phyloP scores from a whole-genome alignment of 2,797 vertebrate genomes.

The Chloroceryle amazona region DNA sequence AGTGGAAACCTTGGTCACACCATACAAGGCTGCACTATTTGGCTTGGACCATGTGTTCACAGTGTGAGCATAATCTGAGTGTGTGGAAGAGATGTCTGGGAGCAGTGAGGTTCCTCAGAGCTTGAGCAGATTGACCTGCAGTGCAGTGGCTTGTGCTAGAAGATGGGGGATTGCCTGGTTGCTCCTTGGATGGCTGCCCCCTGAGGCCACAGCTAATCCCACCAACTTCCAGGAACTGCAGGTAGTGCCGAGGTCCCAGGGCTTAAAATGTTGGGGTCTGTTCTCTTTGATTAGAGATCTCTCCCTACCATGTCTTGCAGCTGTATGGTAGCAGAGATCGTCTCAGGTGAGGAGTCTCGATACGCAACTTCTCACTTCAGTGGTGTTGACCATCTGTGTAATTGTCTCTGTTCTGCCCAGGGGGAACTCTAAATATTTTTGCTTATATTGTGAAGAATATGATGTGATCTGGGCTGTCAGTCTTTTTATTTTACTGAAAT shows the following conservation, averaged over 20 bases:
- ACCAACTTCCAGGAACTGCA: fast-evolving
- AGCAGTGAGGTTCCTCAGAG: neutral
- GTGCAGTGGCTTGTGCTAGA: fast-evolving
- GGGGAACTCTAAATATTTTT: neutral
- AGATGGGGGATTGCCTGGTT: neutral
- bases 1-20: neutral
- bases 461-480: neutral
- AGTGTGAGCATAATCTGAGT: fast-evolving
- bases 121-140: fast-evolving
- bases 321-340: neutral
- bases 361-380: neutral
- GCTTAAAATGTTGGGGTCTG: neutral
- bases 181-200: neutral
- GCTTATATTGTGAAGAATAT: fast-evolving
- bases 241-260: neutral
- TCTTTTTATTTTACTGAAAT: neutral
- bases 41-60: fast-evolving
- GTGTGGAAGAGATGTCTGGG: neutral
- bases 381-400: neutral
- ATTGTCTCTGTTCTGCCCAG: neutral
- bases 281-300: neutral
- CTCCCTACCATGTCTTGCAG: neutral
- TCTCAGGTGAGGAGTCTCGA: neutral
- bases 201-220: neutral
- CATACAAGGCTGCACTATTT: fast-evolving